Evolutionary conservation across 1,140 invertebrate species (phyloP).

Genomic region (Bathynomus jamesi): DNA sequence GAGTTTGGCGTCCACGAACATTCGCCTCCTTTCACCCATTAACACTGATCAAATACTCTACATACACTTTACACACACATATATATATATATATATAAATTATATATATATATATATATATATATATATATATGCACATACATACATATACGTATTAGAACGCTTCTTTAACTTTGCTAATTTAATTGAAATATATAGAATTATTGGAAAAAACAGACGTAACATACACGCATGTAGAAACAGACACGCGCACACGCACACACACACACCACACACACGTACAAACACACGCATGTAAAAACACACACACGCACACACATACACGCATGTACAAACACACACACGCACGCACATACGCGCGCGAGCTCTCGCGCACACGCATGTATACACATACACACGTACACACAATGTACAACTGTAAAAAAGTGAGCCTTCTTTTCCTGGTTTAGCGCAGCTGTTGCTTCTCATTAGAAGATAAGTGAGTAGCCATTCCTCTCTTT

Average conservation of each 20-base stretch:
- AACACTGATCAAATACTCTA: no score
- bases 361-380: neutral
- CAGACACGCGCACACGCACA: neutral
- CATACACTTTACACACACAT: neutral
- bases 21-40: no score
- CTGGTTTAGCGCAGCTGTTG: neutral
- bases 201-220: neutral
- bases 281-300: neutral
- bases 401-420: neutral
- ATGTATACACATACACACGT: neutral
- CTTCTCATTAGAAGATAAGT: neutral
- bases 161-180: no score
- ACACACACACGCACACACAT: neutral
- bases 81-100: neutral
- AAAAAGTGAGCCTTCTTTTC: neutral
- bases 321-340: neutral
- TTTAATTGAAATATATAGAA: neutral
- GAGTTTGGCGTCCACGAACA: no score
- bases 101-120: neutral
- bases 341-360: neutral
- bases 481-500: no score
- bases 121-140: neutral
- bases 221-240: neutral
- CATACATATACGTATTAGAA: neutral
- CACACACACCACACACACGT: neutral